Evolutionary conservation across 2,888 invertebrate genomes (phyloP), one percentile per base, ranked within the genome.

Genomic region (Tenthredo mesomela): DNA sequence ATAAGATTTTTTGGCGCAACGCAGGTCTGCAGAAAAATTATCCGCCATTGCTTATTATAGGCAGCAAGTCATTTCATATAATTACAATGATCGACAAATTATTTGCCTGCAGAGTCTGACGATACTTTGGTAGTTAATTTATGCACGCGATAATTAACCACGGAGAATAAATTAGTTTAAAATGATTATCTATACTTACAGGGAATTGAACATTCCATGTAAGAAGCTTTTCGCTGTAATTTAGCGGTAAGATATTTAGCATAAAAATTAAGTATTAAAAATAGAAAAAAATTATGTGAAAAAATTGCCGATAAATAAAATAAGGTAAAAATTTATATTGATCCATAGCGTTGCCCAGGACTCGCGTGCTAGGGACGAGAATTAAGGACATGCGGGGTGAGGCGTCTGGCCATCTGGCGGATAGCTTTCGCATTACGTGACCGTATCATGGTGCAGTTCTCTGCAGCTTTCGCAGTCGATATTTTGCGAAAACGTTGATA

Each of bases 391-490:
- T 25, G 33, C 29, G 54, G 78, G 54, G 78, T 54, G 78, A 33
- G 58, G 50, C n/a, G 88, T 89, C 89, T 92, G 91, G 93, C 93
- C 93, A 93, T 93, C 93, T 93, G 90, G 92, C 90, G 93, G 93
- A 90, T 88, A 87, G 85, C 85, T 85, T 86, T 85, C 86, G 91
- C 88, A 92, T 91, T 89, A 89, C 88, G 88, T 88, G 88, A 71
- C 86, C 89, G 87, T 88, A 88, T 87, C 67, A 86, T 86, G 88
- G 87, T 90, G 90, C 91, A 92, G 91, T 88, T 88, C 88, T 87
- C 92, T 92, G 90, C 90, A 90, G 85, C 90, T 90, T 90, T 93
- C 89, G 87, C 93, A 87, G 93, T 92, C 93, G 93, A 93, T 93
- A 93, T 87, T 88, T 87, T 84, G 86, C 78, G 58, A 71, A 84